Evolutionary conservation across 2,888 invertebrate species (phyloP).

Genomic region (Napeogenes sylphis): DNA sequence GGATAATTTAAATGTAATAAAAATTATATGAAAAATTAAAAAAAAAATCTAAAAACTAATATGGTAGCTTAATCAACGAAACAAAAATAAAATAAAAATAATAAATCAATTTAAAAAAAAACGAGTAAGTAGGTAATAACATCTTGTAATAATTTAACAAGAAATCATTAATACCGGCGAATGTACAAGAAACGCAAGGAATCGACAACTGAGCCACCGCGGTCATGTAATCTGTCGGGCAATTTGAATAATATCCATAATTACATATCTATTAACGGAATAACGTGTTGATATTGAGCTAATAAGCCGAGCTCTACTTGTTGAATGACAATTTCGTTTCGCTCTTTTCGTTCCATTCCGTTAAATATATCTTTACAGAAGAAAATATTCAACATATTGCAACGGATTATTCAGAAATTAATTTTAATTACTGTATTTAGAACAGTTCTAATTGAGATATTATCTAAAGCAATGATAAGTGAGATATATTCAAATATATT

Average conservation of each 20-base stretch:
- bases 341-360: slow-evolving; percentile 3
- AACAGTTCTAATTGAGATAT: too few species aligned
- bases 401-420: too few species aligned
- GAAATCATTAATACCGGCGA: slow-evolving; percentile 42
- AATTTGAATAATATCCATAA: slow-evolving; percentile 76
- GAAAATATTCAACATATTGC: too few species aligned
- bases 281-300: slow-evolving; percentile 72
- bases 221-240: slow-evolving; percentile 73
- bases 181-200: slow-evolving; percentile 64
- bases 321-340: slow-evolving; percentile 18
- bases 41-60: too few species aligned
- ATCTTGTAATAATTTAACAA: slow-evolving; percentile 20
- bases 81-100: neutral
- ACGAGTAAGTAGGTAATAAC: slow-evolving; percentile 12
- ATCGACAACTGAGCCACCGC: slow-evolving; percentile 48
- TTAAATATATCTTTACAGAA: neutral
- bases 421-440: too few species aligned
- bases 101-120: neutral
- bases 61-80: too few species aligned
- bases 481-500: too few species aligned
- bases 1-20: too few species aligned
- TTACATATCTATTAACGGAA: slow-evolving; percentile 74
- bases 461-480: too few species aligned
- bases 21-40: too few species aligned
- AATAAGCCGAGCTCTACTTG: slow-evolving; percentile 55